Conservation (phyloP, 2,888 invertebrate species). For the Lasioglossum oenotherae region DNA sequence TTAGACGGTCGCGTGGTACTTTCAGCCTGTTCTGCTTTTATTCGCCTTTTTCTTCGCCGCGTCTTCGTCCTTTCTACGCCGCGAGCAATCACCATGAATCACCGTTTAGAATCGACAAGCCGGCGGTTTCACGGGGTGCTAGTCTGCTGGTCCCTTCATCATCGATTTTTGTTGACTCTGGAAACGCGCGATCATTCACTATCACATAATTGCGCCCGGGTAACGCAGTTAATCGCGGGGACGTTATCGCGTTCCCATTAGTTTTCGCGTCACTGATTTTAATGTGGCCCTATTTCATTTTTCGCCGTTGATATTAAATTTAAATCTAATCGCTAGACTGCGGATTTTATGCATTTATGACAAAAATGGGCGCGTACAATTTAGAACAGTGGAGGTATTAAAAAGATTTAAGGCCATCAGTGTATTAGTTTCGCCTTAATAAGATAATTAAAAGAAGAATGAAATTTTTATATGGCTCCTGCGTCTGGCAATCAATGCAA, state of each 20-base stretch:
- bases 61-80: conserved; percentile 48
- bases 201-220: background rate
- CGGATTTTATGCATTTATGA: no score
- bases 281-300: background rate
- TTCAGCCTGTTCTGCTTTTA: conserved; percentile 18
- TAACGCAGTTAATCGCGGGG: background rate
- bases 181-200: background rate
- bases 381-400: no score
- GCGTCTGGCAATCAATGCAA: no score
- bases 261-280: background rate
- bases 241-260: background rate
- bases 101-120: conserved; percentile 62
- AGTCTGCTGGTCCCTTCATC: conserved; percentile 12
- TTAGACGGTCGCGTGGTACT: conserved; percentile 60
- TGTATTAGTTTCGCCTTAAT: no score
- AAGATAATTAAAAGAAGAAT: no score
- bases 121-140: conserved; percentile 35
- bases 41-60: conserved; percentile 13
- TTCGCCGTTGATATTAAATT: background rate
- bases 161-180: conserved; percentile 22
- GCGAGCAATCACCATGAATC: conserved; percentile 69
- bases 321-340: background rate
- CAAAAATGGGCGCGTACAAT: no score
- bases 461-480: no score
- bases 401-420: no score